Evolutionary conservation across 2,888 invertebrate species (phyloP).

Genomic region (Sarcophaga caerulescens): DNA sequence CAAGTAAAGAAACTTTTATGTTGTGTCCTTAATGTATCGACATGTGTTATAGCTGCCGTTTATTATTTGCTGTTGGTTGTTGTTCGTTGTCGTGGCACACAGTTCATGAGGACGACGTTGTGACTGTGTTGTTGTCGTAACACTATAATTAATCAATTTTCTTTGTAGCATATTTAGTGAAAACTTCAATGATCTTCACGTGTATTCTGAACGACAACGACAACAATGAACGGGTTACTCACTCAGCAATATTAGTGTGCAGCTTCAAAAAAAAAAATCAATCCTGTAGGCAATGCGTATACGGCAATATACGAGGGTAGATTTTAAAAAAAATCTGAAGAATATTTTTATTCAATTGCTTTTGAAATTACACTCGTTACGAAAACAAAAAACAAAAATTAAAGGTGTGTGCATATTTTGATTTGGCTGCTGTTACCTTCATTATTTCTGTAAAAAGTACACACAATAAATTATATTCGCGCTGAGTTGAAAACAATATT

Average conservation of each 20-base stretch:
- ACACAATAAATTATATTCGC: conserved; percentile 79
- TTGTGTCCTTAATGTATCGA: conserved; percentile 61
- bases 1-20: conserved; percentile 42
- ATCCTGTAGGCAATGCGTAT: conserved; percentile 10
- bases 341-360: neutral
- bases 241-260: neutral
- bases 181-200: conserved; percentile 58
- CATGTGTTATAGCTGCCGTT: conserved; percentile 65
- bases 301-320: conserved; percentile 29
- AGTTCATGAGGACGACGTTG: conserved; percentile 51
- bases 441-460: conserved; percentile 70
- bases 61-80: conserved; percentile 42
- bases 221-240: conserved; percentile 19
- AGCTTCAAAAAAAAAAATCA: neutral
- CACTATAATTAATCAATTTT: conserved; percentile 69
- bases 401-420: conserved; percentile 30
- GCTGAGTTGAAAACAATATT: conserved; percentile 77
- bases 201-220: conserved; percentile 16
- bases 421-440: conserved; percentile 38
- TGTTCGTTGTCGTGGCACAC: neutral
- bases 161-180: conserved; percentile 61
- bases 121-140: conserved; percentile 50
- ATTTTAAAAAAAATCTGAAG: neutral
- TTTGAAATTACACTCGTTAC: conserved; percentile 20
- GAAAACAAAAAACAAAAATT: conserved; percentile 36